Conservation (phyloP, 2,113 vertebrate species). For the Gyps fulvus region DNA sequence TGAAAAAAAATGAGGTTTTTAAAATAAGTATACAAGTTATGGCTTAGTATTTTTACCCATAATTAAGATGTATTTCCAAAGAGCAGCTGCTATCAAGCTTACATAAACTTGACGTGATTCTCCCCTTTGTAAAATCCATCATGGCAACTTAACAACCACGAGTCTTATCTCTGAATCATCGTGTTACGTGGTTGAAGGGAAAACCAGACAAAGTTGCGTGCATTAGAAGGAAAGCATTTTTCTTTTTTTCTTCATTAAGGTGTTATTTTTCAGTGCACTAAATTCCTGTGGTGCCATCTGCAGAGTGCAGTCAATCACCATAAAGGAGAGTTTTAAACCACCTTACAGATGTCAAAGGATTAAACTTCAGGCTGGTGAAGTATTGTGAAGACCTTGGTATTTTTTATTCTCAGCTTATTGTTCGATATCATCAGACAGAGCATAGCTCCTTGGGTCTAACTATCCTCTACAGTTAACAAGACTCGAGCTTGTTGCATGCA, state of each 20-base stretch:
- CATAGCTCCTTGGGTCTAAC: background rate
- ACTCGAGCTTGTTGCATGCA: fast-evolving
- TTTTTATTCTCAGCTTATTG: background rate
- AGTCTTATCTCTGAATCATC: background rate
- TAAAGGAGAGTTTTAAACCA: slow-evolving; percentile 11
- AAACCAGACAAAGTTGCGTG: slow-evolving; percentile 1
- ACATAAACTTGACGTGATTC: background rate
- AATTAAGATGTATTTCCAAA: slow-evolving; percentile 53
- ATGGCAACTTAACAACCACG: slow-evolving; percentile 5
- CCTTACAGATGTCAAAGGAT: background rate
- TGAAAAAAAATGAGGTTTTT: background rate
- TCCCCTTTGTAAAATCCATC: slow-evolving; percentile 23
- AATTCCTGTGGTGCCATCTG: background rate
- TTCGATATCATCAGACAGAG: background rate
- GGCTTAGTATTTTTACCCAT: slow-evolving; percentile 43
- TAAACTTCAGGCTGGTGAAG: background rate
- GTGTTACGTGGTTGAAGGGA: background rate
- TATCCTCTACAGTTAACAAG: background rate
- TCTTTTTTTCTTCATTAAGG: background rate
- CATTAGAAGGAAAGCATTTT: background rate
- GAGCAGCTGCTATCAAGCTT: background rate
- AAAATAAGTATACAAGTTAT: background rate
- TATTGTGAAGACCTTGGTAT: background rate
- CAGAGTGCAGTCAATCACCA: slow-evolving; percentile 30
- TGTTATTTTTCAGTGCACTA: background rate